Conservation (phyloP, 2,113 vertebrate genomes). For the Amazona guildingii region DNA sequence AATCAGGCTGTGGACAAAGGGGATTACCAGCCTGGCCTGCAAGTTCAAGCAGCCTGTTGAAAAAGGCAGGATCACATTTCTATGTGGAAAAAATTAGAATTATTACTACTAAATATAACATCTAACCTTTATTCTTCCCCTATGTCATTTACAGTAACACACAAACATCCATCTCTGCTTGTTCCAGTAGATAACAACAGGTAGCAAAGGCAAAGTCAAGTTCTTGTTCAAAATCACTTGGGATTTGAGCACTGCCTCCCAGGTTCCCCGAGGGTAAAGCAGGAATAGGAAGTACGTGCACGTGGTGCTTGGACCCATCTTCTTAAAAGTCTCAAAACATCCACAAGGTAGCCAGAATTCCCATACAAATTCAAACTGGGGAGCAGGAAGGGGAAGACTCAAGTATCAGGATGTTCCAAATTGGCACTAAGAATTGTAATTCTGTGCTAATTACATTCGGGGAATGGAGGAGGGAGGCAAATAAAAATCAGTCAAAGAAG, state of each 20-base stretch:
- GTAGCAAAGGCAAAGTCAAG: not conserved
- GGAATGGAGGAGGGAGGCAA: fast-evolving
- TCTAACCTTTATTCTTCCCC: fast-evolving
- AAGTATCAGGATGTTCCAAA: not conserved
- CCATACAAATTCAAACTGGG: not conserved
- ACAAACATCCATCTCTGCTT: not conserved
- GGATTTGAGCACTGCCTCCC: not conserved
- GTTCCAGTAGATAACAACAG: not conserved
- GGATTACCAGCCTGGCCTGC: not conserved
- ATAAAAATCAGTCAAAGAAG: not conserved
- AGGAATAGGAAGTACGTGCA: not conserved
- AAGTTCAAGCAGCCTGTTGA: not conserved
- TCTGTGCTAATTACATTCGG: not conserved
- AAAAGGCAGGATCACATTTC: not conserved
- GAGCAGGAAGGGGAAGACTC: not conserved
- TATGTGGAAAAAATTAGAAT: not conserved
- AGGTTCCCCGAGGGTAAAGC: not conserved
- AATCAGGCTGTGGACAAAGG: fast-evolving
- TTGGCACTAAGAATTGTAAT: not conserved
- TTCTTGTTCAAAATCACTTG: not conserved
- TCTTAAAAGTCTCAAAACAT: not conserved
- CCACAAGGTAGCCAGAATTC: not conserved
- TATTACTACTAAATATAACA: not conserved
- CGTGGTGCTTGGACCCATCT: not conserved
- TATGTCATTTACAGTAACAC: not conserved